Conservation (phyloP, 2,888 invertebrate genomes). For the Leptinotarsa haldemani region DNA sequence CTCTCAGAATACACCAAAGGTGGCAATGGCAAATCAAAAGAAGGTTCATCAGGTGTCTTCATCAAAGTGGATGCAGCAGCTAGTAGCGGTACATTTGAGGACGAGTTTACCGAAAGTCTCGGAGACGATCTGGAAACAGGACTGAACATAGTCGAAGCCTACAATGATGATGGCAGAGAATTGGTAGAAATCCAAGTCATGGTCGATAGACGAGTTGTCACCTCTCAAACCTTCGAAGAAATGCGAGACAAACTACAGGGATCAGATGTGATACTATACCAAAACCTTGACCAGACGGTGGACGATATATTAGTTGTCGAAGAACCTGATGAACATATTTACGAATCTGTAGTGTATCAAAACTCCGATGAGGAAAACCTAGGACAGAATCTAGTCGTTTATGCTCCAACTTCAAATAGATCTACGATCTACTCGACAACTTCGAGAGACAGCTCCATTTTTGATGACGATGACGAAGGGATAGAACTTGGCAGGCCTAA, state of each 20-base stretch:
- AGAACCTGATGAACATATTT: slow-evolving; percentile 2
- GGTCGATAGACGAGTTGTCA: slow-evolving; percentile 46
- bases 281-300: slow-evolving; percentile 29
- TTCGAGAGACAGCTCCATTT: slow-evolving; percentile 42
- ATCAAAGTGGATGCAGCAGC: not conserved
- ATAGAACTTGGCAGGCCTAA: slow-evolving; percentile 29
- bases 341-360: not conserved
- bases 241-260: slow-evolving; percentile 31
- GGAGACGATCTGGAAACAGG: slow-evolving; percentile 48
- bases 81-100: slow-evolving; percentile 18
- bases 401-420: slow-evolving; percentile 44
- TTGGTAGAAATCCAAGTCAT: slow-evolving; percentile 52
- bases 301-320: not conserved
- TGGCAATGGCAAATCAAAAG: not conserved
- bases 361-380: slow-evolving; percentile 14
- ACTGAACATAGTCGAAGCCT: slow-evolving; percentile 55
- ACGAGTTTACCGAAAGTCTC: slow-evolving; percentile 45
- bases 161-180: slow-evolving; percentile 56
- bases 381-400: slow-evolving; percentile 16
- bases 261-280: slow-evolving; percentile 44
- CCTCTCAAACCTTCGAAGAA: slow-evolving; percentile 18
- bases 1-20: too few species aligned
- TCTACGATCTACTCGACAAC: slow-evolving; percentile 50
- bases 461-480: slow-evolving; percentile 43
- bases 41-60: not conserved